phyloP scores from a whole-genome alignment of 1,140 invertebrate genomes.

The Stegodyphus dumicola region DNA sequence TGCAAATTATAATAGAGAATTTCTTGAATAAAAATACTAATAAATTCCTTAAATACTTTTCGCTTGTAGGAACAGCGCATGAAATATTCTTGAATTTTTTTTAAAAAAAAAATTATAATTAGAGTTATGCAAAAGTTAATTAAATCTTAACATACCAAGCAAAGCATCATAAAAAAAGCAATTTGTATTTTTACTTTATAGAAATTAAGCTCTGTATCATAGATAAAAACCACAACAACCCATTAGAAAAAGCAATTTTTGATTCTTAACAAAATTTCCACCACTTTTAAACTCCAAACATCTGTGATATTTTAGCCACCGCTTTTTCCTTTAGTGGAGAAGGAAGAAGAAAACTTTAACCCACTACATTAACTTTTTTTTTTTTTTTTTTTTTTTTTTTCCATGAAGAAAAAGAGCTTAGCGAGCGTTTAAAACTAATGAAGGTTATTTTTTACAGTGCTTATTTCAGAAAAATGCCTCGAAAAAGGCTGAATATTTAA shows the following conservation, averaged over 20 bases:
- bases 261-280: not conserved
- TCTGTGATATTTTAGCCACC: slow-evolving; percentile 8
- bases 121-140: slow-evolving; percentile 4
- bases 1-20: no score
- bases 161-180: not conserved
- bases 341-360: not conserved
- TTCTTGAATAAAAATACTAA: no score
- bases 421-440: slow-evolving; percentile 35
- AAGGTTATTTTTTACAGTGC: not conserved
- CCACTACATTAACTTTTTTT: not conserved
- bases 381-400: no score
- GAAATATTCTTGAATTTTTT: no score
- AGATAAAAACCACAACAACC: slow-evolving; percentile 1
- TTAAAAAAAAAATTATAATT: no score
- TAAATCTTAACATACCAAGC: slow-evolving; percentile 8
- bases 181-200: not conserved
- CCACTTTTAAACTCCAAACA: slow-evolving; percentile 13
- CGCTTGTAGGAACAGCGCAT: no score
- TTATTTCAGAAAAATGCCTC: not conserved
- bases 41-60: no score
- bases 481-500: slow-evolving; percentile 8
- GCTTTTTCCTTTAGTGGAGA: not conserved
- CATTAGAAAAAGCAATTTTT: not conserved
- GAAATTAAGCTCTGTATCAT: not conserved
- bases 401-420: slow-evolving; percentile 14